These are phyloP conservation scores for Protophormia terraenovae DNA, from an alignment of 2,888 invertebrate genomes.

Conservation along the genomic window DNA sequence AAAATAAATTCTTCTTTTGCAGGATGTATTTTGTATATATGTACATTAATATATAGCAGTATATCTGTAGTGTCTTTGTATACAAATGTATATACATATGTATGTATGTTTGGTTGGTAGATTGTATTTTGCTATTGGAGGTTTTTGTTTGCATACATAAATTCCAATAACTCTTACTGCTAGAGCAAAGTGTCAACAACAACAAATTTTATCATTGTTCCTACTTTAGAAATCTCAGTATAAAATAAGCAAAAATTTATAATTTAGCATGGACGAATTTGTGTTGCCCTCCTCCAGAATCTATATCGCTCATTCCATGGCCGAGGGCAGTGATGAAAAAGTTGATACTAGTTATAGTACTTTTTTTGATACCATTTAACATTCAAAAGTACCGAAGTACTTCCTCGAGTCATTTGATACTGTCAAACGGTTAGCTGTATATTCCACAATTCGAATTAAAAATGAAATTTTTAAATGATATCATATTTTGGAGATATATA, in stretches of 20 bases:
- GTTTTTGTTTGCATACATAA: constrained; percentile 37
- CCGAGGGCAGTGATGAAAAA: no score
- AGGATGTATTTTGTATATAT: neutral
- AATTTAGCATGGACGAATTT: neutral
- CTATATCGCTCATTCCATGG: no score
- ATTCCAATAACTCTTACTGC: constrained; percentile 57
- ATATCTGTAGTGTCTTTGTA: neutral
- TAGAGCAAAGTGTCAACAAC: constrained; percentile 58
- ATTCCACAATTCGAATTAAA: no score
- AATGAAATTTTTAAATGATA: no score
- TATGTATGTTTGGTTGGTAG: neutral
- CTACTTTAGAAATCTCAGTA: constrained; percentile 21
- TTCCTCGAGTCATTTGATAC: no score
- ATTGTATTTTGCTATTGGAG: neutral
- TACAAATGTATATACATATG: neutral
- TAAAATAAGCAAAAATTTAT: neutral
- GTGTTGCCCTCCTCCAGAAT: neutral
- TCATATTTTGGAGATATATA: no score
- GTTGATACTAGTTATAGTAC: no score
- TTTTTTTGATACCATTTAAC: no score
- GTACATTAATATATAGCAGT: neutral
- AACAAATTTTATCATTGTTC: constrained; percentile 58
- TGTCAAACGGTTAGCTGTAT: no score
- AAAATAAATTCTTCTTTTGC: constrained; percentile 1
- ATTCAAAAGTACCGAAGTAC: no score